Evolutionary conservation across 2,113 vertebrate species (phyloP).

Genomic region (Ailurus styani): DNA sequence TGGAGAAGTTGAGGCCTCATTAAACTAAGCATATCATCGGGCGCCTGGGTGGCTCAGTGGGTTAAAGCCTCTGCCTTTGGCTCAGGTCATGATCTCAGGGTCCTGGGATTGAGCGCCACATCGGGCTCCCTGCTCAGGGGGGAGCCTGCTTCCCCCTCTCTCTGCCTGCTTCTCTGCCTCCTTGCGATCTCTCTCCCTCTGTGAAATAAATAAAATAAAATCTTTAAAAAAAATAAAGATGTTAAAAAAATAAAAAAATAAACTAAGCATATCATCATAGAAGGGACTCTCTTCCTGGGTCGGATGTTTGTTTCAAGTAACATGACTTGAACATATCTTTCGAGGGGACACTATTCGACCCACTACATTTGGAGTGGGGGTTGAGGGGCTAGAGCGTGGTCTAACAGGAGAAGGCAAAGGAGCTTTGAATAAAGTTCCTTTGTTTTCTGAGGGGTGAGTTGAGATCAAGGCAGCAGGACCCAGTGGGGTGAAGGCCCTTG

Average conservation of each 20-base stretch:
- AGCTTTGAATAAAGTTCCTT: background rate
- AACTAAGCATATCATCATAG: background rate
- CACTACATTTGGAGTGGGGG: background rate
- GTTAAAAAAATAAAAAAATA: too few relatives aligned
- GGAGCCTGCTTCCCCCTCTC: too few relatives aligned
- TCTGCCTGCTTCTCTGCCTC: too few relatives aligned
- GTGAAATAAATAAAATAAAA: too few relatives aligned
- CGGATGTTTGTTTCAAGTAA: background rate
- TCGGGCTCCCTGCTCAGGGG: too few relatives aligned
- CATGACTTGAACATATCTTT: background rate
- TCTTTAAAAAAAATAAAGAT: too few relatives aligned
- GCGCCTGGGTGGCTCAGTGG: too few relatives aligned
- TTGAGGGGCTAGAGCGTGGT: background rate
- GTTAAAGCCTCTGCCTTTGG: too few relatives aligned
- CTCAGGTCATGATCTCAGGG: too few relatives aligned
- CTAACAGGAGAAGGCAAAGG: background rate
- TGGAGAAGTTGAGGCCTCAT: background rate
- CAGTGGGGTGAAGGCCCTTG: rapidly evolving
- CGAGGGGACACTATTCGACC: background rate
- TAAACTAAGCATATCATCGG: background rate
- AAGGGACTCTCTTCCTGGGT: background rate
- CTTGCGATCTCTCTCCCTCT: too few relatives aligned
- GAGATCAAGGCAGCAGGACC: background rate
- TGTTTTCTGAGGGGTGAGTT: background rate
- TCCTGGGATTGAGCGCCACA: too few relatives aligned